Base-by-base conservation (phyloP, 2,113 vertebrate species). In the Hydropotes inermis region DNA sequence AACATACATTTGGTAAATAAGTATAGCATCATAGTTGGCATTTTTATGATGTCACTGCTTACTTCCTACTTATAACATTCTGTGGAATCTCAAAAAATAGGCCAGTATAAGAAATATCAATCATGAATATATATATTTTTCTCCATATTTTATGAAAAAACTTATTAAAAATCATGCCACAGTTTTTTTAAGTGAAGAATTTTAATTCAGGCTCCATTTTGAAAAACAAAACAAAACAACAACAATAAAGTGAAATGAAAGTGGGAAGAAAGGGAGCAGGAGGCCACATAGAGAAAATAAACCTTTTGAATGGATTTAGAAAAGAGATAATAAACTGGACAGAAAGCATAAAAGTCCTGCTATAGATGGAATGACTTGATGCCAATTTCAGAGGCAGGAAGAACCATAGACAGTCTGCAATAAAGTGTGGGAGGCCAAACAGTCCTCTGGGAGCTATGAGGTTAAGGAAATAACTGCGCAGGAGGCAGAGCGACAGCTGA, bases 391-490 rank as follows among this genome's bases (percentile, higher is more conserved):
- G 82, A 45, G 33, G 52, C 84, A 94, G 50, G 50, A 96, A 94
- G 28, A 55, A 47, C 21, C 55, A 79, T 25, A 23, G 1, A 7
- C 50, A 60, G 19, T 61, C 79, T 78, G 28, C 13, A 45, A 33
- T 25, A 55, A 47, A 58, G 15, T 36, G 91, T 96, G 25, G 60
- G 89, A 91, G 43, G 55, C 3, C 50, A 61, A 87, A 60, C 9
- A 13, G 17, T 78, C 92, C 76, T 79, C 70, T 10, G 64, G 85
- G 85, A 97, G 39, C 74, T 39, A 33, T 11, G 39, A 96, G 86
- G 96, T 97, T 95, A 97, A 91, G 89, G 47, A 89, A 97, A 94
- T 74, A 90, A 81, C 76, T 86, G 50, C 54, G 60, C n/a, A 11
- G 36, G 30, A 96, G 25, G 47, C 78, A 15, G 15, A 87, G 81